Evolutionary conservation across 2,113 vertebrate species (phyloP).

Genomic region (Peromyscus leucopus): DNA sequence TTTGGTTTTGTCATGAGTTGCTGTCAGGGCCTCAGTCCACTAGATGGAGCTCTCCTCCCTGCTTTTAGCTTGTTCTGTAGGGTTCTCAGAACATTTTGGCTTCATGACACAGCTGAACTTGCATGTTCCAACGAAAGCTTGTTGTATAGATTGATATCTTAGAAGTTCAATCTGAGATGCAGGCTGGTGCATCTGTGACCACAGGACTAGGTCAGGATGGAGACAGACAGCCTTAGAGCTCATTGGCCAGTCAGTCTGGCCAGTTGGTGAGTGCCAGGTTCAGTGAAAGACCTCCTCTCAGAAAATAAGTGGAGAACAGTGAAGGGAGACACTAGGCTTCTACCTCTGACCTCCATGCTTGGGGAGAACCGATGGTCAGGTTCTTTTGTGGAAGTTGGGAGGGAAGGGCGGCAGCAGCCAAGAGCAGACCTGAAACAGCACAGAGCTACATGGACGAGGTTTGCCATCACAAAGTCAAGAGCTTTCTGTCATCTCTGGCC

Average conservation of each 20-base stretch:
- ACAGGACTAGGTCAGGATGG: not conserved
- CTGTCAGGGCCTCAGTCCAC: constrained; percentile 68
- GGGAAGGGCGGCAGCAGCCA: not conserved
- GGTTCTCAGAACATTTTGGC: not conserved
- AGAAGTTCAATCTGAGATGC: not conserved
- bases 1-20: not conserved
- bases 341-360: not conserved
- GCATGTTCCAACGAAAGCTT: not conserved
- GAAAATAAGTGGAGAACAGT: not conserved
- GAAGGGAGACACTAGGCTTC: not conserved
- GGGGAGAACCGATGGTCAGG: not conserved
- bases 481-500: not conserved
- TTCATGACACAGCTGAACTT: constrained; percentile 32
- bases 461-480: not conserved
- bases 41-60: constrained; percentile 82
- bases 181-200: not conserved
- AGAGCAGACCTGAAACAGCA: rapidly evolving
- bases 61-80: not conserved
- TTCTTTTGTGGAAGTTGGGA: not conserved
- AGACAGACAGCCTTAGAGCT: not conserved
- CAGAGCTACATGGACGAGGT: not conserved
- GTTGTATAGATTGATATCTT: not conserved
- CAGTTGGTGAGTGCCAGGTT: not conserved
- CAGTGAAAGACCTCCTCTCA: not conserved
- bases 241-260: not conserved